Conservation (phyloP, 2,113 vertebrate genomes). For the Eulemur macaco region DNA sequence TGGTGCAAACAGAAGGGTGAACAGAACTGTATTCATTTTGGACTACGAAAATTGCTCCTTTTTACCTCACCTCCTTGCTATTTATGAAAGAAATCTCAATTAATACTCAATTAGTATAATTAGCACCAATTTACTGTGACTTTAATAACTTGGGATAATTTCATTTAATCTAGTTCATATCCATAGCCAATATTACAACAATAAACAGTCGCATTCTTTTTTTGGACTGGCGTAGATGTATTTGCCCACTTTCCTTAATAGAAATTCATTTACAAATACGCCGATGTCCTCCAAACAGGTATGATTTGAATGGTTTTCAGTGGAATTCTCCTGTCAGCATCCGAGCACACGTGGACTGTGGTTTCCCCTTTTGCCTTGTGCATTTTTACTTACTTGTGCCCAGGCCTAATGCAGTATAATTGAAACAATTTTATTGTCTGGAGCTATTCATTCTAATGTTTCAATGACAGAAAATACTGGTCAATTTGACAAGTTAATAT, state of each 20-base stretch:
- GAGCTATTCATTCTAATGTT: conserved; percentile 85
- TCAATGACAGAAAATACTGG: conserved; percentile 87
- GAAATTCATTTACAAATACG: conserved; percentile 39
- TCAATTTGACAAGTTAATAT: conserved; percentile 91
- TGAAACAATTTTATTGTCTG: conserved; percentile 92
- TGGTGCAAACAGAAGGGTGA: conserved; percentile 66
- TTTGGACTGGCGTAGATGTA: background rate
- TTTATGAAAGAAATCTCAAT: conserved; percentile 69
- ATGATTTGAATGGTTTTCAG: conserved; percentile 41
- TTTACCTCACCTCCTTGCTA: conserved; percentile 59
- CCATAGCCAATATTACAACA: conserved; percentile 55
- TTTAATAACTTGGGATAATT: conserved; percentile 70
- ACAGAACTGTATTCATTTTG: conserved; percentile 55
- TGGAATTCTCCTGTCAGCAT: conserved; percentile 66
- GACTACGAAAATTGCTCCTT: conserved; percentile 47
- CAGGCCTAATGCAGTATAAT: conserved; percentile 88
- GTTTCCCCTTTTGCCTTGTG: conserved; percentile 79
- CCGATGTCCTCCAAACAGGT: conserved; percentile 14
- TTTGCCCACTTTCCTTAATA: background rate
- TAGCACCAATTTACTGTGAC: conserved; percentile 63
- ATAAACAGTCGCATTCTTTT: conserved; percentile 44
- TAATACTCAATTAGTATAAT: conserved; percentile 72
- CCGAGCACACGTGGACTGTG: conserved; percentile 32
- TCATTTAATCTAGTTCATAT: conserved; percentile 50
- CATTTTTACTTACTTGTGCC: conserved; percentile 78